phyloP scores from a whole-genome alignment of 2,888 invertebrate genomes.

The Leptinotarsa tumamoca region DNA sequence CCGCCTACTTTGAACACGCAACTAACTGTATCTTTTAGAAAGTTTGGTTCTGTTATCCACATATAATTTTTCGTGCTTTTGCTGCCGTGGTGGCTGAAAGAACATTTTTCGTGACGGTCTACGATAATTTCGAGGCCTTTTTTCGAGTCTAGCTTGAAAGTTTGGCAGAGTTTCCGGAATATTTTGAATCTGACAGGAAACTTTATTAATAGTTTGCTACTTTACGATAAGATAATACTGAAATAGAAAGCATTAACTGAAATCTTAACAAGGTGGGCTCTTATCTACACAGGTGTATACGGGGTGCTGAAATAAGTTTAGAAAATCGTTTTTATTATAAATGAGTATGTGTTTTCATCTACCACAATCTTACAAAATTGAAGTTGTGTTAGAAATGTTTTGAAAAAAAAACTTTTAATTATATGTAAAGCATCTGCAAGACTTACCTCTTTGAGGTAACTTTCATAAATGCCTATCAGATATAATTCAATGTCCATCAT shows the following conservation, averaged over 20 bases:
- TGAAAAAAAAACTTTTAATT: too few relatives aligned
- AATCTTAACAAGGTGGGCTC: neutral
- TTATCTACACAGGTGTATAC: neutral
- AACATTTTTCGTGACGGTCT: conserved; percentile 57
- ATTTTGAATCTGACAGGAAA: conserved; percentile 35
- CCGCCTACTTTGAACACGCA: conserved; percentile 61
- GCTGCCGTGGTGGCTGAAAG: conserved; percentile 53
- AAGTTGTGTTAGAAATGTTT: too few relatives aligned
- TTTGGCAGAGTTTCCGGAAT: conserved; percentile 49
- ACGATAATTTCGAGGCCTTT: conserved; percentile 44
- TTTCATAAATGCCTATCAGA: too few relatives aligned
- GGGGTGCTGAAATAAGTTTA: neutral
- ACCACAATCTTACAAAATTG: too few relatives aligned
- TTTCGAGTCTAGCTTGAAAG: conserved; percentile 33
- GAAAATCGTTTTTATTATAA: too few relatives aligned
- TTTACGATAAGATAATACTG: conserved; percentile 7
- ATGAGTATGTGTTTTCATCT: too few relatives aligned
- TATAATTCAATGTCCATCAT: too few relatives aligned
- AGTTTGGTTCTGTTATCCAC: conserved; percentile 57
- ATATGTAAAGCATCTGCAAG: too few relatives aligned
- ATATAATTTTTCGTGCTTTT: conserved; percentile 60
- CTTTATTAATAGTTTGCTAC: conserved; percentile 39
- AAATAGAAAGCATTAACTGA: neutral
- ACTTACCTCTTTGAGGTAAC: too few relatives aligned
- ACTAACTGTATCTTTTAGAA: conserved; percentile 54